Evolutionary conservation across 2,888 invertebrate species (phyloP).

Genomic region (Drosophila suboccidentalis): DNA sequence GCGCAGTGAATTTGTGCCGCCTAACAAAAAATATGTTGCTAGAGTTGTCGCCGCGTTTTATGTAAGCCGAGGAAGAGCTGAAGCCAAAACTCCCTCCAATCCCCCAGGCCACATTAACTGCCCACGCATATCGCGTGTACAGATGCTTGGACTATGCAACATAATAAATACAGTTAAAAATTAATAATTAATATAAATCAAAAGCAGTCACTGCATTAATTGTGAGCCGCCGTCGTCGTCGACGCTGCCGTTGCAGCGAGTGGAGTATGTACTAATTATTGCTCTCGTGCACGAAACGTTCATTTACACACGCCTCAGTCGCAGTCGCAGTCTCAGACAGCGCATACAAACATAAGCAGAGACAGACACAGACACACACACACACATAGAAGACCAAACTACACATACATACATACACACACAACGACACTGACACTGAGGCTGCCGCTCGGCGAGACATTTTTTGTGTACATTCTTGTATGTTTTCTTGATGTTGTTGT

Average conservation of each 20-base stretch:
- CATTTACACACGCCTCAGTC: constrained; percentile 69
- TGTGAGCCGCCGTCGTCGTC: constrained; percentile 37
- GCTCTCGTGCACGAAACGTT: constrained; percentile 68
- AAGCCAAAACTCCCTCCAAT: constrained; percentile 7
- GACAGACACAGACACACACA: constrained; percentile 24
- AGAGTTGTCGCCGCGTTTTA: constrained; percentile 65
- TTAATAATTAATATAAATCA: constrained; percentile 22
- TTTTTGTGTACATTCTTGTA: constrained; percentile 69
- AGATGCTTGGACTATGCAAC: constrained; percentile 50
- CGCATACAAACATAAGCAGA: constrained; percentile 21
- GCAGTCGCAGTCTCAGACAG: constrained; percentile 45
- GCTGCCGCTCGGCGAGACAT: constrained; percentile 57
- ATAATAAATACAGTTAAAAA: constrained; percentile 28
- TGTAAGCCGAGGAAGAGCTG: constrained; percentile 44
- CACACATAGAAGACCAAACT: constrained; percentile 26
- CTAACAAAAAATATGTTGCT: constrained; percentile 63
- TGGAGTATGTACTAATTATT: constrained; percentile 74
- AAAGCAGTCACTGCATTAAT: constrained; percentile 36
- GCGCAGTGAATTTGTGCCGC: constrained; percentile 66
- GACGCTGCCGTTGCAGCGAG: constrained; percentile 53
- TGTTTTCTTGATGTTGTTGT: constrained; percentile 53
- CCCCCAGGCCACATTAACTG: neutral
- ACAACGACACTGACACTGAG: constrained; percentile 47
- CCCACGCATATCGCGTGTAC: constrained; percentile 45
- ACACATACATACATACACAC: constrained; percentile 30